A percentile compares a stretch with the other conserved stretches of the same genome.
These are phyloP conservation scores for Campopleginae sp. DNA, from an alignment of 2,888 invertebrate genomes.

Conservation along the genomic window DNA sequence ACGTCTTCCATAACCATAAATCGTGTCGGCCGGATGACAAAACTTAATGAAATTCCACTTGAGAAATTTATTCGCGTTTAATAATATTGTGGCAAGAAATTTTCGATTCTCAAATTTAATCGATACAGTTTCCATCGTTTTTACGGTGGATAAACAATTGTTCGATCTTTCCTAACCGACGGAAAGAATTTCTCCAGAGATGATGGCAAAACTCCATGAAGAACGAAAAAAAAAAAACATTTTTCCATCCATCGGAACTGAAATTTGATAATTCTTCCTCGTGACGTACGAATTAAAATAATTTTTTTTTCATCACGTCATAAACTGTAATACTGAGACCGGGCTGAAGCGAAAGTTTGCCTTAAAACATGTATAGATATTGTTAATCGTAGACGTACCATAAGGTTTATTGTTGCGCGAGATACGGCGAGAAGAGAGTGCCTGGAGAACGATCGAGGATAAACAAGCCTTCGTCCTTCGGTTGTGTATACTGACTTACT, in stretches of 20 bases:
- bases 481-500: constrained; percentile 22
- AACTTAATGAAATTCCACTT: constrained; percentile 48
- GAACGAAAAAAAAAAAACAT: not conserved
- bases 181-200: not conserved
- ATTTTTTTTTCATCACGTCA: not conserved
- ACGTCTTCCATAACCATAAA: constrained; percentile 32
- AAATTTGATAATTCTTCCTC: not conserved
- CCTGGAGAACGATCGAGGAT: constrained; percentile 40
- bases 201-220: not conserved
- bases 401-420: constrained; percentile 4
- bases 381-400: not conserved
- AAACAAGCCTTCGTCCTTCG: constrained; percentile 22
- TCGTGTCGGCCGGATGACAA: constrained; percentile 6
- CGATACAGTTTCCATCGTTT: not conserved
- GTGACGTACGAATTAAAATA: not conserved
- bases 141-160: not conserved
- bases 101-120: not conserved
- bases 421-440: constrained; percentile 12
- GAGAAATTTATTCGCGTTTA: constrained; percentile 13
- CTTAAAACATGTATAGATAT: not conserved
- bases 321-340: not conserved
- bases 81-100: not conserved
- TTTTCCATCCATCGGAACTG: not conserved
- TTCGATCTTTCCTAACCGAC: not conserved
- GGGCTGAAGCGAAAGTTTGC: not conserved